These are phyloP conservation scores for Phalanger gymnotis DNA, from an alignment of 2,797 vertebrate species.

Conservation along the genomic window DNA sequence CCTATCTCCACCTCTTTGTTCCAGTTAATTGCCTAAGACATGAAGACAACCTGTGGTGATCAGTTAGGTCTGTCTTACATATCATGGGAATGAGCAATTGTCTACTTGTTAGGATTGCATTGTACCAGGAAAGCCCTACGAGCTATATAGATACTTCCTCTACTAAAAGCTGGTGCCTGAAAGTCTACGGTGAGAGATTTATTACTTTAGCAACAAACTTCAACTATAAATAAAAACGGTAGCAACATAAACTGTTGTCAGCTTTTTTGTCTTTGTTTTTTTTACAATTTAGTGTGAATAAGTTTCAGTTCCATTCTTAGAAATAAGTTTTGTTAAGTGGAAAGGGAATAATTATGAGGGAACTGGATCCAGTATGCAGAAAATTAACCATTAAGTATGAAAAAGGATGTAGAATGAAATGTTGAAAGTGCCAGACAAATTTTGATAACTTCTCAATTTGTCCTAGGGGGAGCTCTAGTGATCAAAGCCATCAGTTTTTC, in stretches of 20 bases:
- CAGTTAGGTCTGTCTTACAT: background rate
- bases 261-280: background rate
- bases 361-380: background rate
- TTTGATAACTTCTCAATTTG: background rate
- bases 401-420: background rate
- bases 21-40: background rate
- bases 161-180: background rate
- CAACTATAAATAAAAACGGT: constrained; percentile 17
- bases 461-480: background rate
- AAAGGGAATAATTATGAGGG: background rate
- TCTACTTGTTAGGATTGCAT: background rate
- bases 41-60: background rate
- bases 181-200: background rate
- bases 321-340: background rate
- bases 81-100: background rate
- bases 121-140: background rate
- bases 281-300: constrained; percentile 1
- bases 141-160: background rate
- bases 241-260: background rate
- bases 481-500: background rate
- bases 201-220: background rate
- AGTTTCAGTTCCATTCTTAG: background rate
- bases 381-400: background rate
- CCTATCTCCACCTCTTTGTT: too few species aligned
- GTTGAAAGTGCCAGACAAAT: background rate